These are phyloP conservation scores for Pyralis farinalis DNA, from an alignment of 2,888 invertebrate species.

Conservation along the genomic window DNA sequence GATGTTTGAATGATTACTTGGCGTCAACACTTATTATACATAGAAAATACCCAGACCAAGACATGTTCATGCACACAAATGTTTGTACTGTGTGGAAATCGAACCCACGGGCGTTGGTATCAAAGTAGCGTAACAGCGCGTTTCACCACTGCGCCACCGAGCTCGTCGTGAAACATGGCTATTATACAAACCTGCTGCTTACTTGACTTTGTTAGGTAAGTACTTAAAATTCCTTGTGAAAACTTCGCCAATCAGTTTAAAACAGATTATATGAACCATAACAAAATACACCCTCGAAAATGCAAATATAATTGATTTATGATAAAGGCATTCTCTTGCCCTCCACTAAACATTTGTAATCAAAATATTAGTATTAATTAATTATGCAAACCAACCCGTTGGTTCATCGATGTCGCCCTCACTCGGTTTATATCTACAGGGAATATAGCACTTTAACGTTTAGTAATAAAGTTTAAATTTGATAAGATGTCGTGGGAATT, in stretches of 20 bases:
- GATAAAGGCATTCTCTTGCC: background rate
- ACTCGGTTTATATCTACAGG: too few relatives aligned
- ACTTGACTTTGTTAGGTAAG: too few relatives aligned
- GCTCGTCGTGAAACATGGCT: too few relatives aligned
- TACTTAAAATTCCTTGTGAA: background rate
- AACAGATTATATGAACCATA: background rate
- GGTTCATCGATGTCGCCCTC: slow-evolving; percentile 4
- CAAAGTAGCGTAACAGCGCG: too few relatives aligned
- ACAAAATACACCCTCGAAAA: background rate
- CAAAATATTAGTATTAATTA: slow-evolving; percentile 34
- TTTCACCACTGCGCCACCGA: too few relatives aligned
- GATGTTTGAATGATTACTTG: too few relatives aligned
- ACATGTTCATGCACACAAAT: too few relatives aligned
- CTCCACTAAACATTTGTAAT: slow-evolving; percentile 27
- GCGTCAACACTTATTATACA: too few relatives aligned
- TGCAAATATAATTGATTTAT: background rate
- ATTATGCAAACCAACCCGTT: slow-evolving; percentile 28
- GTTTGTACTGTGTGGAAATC: too few relatives aligned
- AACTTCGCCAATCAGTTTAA: background rate
- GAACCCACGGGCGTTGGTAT: too few relatives aligned
- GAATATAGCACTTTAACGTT: slow-evolving; percentile 7
- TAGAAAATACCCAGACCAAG: too few relatives aligned
- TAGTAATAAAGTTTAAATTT: slow-evolving; percentile 15
- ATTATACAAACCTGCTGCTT: too few relatives aligned
- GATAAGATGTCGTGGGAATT: slow-evolving; percentile 13